Evolutionary conservation across 2,888 invertebrate species (phyloP).

Genomic region (Hylaea fasciaria): DNA sequence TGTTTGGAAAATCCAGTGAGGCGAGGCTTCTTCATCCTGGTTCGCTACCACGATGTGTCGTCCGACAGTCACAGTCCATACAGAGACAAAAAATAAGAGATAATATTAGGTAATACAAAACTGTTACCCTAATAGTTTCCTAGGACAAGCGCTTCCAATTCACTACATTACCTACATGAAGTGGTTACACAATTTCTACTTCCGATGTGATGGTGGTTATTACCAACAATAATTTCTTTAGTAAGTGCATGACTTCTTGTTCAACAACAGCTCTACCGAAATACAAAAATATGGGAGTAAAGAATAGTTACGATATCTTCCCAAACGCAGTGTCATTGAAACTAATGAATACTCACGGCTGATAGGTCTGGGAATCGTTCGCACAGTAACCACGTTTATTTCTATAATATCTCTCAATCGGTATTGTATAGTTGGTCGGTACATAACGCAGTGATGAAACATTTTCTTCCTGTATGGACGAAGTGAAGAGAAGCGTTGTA

Average conservation of each 20-base stretch:
- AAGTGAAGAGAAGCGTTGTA: neutral
- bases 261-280: neutral
- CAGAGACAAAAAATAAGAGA: too few relatives aligned
- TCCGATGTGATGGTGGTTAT: too few relatives aligned
- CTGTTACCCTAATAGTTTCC: too few relatives aligned
- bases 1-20: neutral
- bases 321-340: constrained; percentile 31
- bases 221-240: too few relatives aligned
- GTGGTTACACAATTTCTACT: too few relatives aligned
- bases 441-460: constrained; percentile 15
- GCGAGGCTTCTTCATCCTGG: too few relatives aligned
- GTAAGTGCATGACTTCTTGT: too few relatives aligned
- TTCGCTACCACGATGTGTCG: too few relatives aligned
- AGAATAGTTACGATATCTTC: neutral
- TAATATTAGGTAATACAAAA: too few relatives aligned
- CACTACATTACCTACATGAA: too few relatives aligned
- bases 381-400: constrained; percentile 34
- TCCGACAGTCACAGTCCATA: too few relatives aligned
- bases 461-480: constrained; percentile 17
- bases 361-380: constrained; percentile 42
- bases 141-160: too few relatives aligned
- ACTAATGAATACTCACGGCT: constrained; percentile 29
- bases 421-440: constrained; percentile 35
- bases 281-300: neutral
- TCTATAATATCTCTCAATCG: constrained; percentile 42